These are phyloP conservation scores for Lamellibrachia satsuma DNA, from an alignment of 2,888 invertebrate genomes.

Conservation along the genomic window DNA sequence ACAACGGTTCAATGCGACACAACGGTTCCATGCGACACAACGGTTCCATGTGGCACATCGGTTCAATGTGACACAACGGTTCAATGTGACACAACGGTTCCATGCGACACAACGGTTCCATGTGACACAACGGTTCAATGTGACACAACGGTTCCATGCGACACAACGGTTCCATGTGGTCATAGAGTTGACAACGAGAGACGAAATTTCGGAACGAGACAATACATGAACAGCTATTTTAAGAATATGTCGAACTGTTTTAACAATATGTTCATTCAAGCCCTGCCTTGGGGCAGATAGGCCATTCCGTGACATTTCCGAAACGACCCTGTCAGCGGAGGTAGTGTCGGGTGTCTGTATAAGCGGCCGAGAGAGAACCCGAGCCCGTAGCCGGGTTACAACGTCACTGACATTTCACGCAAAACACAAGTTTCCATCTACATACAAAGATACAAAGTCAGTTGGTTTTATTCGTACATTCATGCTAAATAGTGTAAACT, in stretches of 20 bases:
- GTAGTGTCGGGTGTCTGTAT: not conserved
- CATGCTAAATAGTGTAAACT: too few relatives aligned
- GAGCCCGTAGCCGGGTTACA: not conserved
- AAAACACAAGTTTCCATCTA: not conserved
- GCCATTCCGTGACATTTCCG: not conserved
- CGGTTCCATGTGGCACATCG: too few relatives aligned
- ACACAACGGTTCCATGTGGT: not conserved
- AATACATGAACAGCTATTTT: not conserved
- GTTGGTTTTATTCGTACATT: too few relatives aligned
- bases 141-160: not conserved
- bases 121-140: too few relatives aligned
- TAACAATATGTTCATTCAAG: not conserved
- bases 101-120: too few relatives aligned
- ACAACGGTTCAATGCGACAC: too few relatives aligned
- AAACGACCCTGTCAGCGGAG: constrained; percentile 9
- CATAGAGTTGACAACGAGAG: not conserved
- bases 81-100: too few relatives aligned
- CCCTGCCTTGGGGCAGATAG: not conserved
- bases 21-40: too few relatives aligned
- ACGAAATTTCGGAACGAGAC: not conserved
- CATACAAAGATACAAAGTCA: not conserved
- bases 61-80: too few relatives aligned
- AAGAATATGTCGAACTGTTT: not conserved
- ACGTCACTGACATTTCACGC: not conserved
- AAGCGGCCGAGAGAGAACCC: not conserved